Percentiles rank a stretch among this genome's conserved stretches.
These are phyloP conservation scores for Andrena chrysosceles DNA, from an alignment of 2,888 invertebrate genomes.

Conservation along the genomic window DNA sequence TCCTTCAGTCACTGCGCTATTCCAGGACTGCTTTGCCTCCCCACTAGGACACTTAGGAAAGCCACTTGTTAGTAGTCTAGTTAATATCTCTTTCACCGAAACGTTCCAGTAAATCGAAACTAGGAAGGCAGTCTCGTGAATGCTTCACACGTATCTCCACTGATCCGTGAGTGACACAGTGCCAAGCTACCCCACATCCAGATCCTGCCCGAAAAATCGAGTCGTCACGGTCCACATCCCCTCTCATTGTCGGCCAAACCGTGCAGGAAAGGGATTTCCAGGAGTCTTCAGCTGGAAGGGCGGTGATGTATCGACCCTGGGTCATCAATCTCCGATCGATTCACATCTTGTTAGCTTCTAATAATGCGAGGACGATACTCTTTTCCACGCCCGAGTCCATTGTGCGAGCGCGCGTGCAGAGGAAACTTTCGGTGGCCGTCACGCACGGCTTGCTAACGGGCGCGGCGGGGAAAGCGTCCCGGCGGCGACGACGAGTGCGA, in stretches of 20 bases:
- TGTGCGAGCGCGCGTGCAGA: constrained; percentile 36
- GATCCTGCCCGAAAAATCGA: neutral
- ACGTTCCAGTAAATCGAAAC: too few relatives aligned
- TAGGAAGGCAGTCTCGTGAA: too few relatives aligned
- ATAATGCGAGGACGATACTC: constrained; percentile 55
- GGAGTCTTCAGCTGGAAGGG: neutral
- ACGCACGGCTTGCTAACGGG: constrained; percentile 40
- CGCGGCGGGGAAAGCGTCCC: constrained; percentile 17
- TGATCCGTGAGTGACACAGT: neutral
- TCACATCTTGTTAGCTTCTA: constrained; percentile 44
- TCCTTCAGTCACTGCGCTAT: neutral
- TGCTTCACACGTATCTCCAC: too few relatives aligned
- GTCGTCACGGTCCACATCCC: neutral
- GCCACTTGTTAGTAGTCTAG: too few relatives aligned
- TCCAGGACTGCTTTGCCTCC: too few relatives aligned
- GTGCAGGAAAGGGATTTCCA: constrained; percentile 19
- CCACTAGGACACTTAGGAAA: too few relatives aligned
- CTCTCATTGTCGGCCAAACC: constrained; percentile 30
- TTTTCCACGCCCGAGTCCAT: constrained; percentile 26
- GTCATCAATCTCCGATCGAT: constrained; percentile 53
- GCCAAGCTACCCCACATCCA: neutral
- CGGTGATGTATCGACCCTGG: neutral
- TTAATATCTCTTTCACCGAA: too few relatives aligned
- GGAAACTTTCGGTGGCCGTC: constrained; percentile 33
- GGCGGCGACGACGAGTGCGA: neutral